Evolutionary conservation across 2,113 vertebrate species (phyloP), one percentile per base, ranked within the genome.

Genomic region (Rhinopithecus roxellana): DNA sequence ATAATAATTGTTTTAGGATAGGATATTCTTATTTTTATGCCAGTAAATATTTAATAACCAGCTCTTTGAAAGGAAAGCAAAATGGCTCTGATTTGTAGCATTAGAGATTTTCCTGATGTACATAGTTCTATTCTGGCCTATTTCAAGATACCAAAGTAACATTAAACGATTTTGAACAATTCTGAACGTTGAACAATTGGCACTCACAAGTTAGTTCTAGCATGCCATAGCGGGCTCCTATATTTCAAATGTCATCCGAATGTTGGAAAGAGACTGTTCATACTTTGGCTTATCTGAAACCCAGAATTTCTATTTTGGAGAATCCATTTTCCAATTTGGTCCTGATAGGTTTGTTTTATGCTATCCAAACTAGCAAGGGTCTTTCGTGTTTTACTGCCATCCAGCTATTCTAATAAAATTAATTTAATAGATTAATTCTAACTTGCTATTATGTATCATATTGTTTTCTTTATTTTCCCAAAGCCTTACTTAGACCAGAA

Each of bases 211-310:
- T 5, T 4, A 77, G 17, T 13, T 93, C 1, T 16, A 52, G 35
- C 48, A 67, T 2, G 52, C 2, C 30, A 27, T 0, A 5, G 1
- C 1, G 8, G 3, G 1, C 14, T 17, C 6, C 5, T n/a, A 1
- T 22, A 9, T 17, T 85, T 97, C 27, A 92, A n/a, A 61, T 52
- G 2, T 55, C 9, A 14, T 89, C 3, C 81, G 38, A 95, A 67
- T 86, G 16, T 55, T 93, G 35, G 14, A 57, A 89, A 90, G 2
- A 45, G 25, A 57, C 2, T 45, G 2, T 30, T 9, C 4, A 0
- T 48, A 17, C 69, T 88, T 90, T 3, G 48, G 1, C 32, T 59
- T 69, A 18, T 61, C 22, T 80, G 61, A 32, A 64, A 32, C 61
- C 61, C 12, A 2, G 61, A 12, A 32, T 64, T 64, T 64, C 0